Evolutionary conservation across 1,140 invertebrate genomes (phyloP).

Genomic region (Heliothis virescens): DNA sequence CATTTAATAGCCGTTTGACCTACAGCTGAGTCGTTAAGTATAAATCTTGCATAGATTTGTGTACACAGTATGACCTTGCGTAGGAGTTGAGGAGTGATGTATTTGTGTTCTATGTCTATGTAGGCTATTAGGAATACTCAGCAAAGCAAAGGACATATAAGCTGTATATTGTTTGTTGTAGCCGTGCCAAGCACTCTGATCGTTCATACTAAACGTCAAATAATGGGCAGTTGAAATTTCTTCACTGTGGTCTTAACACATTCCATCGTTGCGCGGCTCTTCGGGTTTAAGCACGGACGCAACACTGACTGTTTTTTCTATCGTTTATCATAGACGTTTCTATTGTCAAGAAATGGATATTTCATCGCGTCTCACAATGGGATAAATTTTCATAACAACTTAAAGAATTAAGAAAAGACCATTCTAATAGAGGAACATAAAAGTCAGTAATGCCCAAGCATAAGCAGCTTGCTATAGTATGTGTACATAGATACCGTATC

Average conservation of each 20-base stretch:
- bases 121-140: not conserved
- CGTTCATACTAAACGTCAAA: not conserved
- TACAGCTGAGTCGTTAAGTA: slow-evolving; percentile 57
- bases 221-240: not conserved
- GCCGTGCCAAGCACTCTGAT: not conserved
- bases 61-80: slow-evolving; percentile 60
- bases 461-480: not conserved
- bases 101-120: slow-evolving; percentile 20
- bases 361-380: not conserved
- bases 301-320: not conserved
- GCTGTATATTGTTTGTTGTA: not conserved
- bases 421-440: no score
- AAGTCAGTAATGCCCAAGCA: not conserved
- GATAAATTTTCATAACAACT: no score
- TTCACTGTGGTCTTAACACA: not conserved
- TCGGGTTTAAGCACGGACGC: not conserved
- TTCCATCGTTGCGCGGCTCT: not conserved
- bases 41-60: slow-evolving; percentile 49
- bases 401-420: no score
- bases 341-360: not conserved
- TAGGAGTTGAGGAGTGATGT: slow-evolving; percentile 49
- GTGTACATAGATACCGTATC: not conserved
- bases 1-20: slow-evolving; percentile 57
- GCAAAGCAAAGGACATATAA: not conserved
- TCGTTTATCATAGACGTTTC: not conserved